These are phyloP conservation scores for Clarias fuscus DNA, from an alignment of 2,797 vertebrate species.

Conservation along the genomic window DNA sequence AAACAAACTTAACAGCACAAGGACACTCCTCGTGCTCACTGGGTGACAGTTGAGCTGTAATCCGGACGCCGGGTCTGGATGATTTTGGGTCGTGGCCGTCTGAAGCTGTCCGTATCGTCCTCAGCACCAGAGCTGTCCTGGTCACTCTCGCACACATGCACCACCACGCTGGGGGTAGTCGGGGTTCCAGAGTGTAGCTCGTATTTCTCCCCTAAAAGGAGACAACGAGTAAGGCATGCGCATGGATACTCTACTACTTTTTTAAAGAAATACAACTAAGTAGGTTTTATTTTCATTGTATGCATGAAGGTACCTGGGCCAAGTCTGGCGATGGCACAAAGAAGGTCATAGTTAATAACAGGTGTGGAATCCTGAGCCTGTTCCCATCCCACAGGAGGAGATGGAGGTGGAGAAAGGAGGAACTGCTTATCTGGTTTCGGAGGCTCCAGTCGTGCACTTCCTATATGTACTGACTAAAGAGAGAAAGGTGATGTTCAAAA, in stretches of 20 bases:
- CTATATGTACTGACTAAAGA: slow-evolving; percentile 90
- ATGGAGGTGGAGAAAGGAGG: slow-evolving; percentile 92
- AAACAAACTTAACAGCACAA: slow-evolving; percentile 43
- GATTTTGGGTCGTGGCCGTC: slow-evolving; percentile 83
- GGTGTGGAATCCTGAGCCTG: slow-evolving; percentile 88
- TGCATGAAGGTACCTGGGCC: slow-evolving; percentile 81
- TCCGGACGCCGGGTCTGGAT: slow-evolving; percentile 91
- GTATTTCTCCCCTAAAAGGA: slow-evolving; percentile 84
- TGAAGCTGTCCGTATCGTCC: slow-evolving; percentile 69
- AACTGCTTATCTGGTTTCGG: slow-evolving; percentile 95
- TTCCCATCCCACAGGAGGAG: slow-evolving; percentile 91
- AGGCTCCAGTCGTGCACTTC: slow-evolving; percentile 87
- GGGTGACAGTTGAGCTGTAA: slow-evolving; percentile 75
- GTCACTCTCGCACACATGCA: slow-evolving; percentile 91
- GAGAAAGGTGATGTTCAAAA: background rate
- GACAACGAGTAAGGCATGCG: background rate
- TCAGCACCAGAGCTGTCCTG: slow-evolving; percentile 76
- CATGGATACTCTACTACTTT: background rate
- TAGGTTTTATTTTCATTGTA: background rate
- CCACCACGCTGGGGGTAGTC: slow-evolving; percentile 93
- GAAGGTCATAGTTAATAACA: slow-evolving; percentile 92
- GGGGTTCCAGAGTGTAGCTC: slow-evolving; percentile 91
- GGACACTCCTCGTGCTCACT: slow-evolving; percentile 71
- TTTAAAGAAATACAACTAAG: background rate
- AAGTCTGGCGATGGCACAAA: slow-evolving; percentile 91